Evolutionary conservation across 2,113 vertebrate genomes (phyloP).

Genomic region (Numenius arquata): DNA sequence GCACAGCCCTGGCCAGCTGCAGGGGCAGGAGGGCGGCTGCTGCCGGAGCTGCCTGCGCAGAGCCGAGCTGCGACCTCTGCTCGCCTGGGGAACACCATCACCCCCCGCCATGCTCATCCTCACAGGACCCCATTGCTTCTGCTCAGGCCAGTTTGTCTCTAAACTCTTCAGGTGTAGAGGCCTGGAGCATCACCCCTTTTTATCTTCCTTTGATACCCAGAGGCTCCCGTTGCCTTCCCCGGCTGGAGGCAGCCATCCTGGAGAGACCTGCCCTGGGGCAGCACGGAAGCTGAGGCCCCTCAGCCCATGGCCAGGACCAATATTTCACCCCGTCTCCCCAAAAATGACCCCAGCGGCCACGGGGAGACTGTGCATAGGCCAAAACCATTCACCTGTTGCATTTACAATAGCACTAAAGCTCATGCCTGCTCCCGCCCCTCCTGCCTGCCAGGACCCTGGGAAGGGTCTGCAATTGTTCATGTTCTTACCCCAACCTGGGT

Average conservation of each 20-base stretch:
- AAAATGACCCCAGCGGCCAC: rapidly evolving
- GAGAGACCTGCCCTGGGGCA: not conserved
- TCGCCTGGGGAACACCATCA: no score
- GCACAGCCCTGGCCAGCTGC: not conserved
- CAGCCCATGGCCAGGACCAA: not conserved
- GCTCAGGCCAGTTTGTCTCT: not conserved
- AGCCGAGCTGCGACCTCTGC: not conserved
- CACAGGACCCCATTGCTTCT: not conserved
- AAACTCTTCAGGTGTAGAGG: rapidly evolving
- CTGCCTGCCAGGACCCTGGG: not conserved
- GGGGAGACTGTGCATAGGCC: rapidly evolving
- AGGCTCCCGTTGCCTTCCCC: not conserved
- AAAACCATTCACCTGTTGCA: not conserved
- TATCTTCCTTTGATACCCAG: not conserved
- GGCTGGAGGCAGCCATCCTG: not conserved
- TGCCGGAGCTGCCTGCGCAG: not conserved
- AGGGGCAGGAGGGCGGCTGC: not conserved
- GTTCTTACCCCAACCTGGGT: constrained; percentile 78
- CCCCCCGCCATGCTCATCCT: not conserved
- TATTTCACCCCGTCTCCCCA: not conserved
- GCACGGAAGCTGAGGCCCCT: not conserved
- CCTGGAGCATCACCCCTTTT: not conserved
- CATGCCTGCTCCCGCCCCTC: rapidly evolving
- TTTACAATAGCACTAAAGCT: not conserved
- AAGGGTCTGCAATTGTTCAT: rapidly evolving